These are phyloP conservation scores for Tragelaphus imberbis DNA, from an alignment of 2,113 vertebrate genomes.

Conservation along the genomic window DNA sequence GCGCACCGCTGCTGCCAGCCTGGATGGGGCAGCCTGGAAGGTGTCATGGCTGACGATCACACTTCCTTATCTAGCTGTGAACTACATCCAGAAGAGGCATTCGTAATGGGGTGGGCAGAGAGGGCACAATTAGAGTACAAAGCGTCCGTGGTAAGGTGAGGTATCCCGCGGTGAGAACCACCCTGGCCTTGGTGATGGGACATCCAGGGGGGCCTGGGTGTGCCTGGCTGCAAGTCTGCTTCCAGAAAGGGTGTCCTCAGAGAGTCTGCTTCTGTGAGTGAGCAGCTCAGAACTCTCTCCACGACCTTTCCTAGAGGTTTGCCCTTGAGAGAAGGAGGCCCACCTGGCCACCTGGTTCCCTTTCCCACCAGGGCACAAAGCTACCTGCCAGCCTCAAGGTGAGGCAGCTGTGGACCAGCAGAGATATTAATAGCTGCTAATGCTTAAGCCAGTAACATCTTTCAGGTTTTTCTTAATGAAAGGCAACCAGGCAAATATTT, in stretches of 20 bases:
- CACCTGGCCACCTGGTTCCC: not conserved
- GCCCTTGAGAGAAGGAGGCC: not conserved
- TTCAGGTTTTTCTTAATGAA: not conserved
- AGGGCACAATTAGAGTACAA: not conserved
- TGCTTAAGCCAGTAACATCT: not conserved
- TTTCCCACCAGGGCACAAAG: not conserved
- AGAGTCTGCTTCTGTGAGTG: not conserved
- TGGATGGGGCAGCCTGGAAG: not conserved
- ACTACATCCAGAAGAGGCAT: not conserved
- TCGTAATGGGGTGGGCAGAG: not conserved
- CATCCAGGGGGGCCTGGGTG: fast-evolving
- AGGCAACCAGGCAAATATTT: not conserved
- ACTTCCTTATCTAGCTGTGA: not conserved
- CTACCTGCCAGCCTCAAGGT: not conserved
- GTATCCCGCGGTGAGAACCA: fast-evolving
- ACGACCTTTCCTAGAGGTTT: not conserved
- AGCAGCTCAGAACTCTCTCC: not conserved
- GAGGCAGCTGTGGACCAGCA: not conserved
- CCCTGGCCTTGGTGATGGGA: not conserved
- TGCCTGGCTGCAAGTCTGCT: not conserved
- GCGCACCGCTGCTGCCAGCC: fast-evolving
- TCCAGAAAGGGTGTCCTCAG: not conserved
- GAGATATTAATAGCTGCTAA: not conserved
- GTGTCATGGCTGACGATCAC: not conserved
- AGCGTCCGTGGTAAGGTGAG: not conserved